phyloP scores from a whole-genome alignment of 1,140 invertebrate genomes.

The Scaptomyza hsui region DNA sequence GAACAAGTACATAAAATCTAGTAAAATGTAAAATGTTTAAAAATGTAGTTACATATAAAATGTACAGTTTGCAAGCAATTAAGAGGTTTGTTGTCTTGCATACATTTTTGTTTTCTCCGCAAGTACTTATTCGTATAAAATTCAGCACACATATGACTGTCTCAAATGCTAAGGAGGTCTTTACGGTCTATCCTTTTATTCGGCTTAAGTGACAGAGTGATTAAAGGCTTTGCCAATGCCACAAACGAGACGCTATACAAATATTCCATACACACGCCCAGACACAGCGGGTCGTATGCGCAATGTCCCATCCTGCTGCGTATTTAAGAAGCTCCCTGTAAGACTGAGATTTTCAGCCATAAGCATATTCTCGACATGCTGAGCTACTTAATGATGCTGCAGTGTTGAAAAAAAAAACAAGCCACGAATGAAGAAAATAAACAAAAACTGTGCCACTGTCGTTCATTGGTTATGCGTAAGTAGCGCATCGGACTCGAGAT shows the following conservation, averaged over 20 bases:
- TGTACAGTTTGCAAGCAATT: too few species aligned
- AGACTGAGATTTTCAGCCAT: conserved; percentile 25
- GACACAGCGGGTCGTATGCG: conserved; percentile 28
- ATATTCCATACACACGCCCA: conserved; percentile 20
- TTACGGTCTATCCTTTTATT: background rate
- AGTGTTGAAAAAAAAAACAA: conserved; percentile 39
- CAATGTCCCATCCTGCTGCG: background rate
- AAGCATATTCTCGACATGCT: conserved; percentile 61
- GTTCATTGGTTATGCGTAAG: conserved; percentile 64
- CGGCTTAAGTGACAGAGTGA: conserved; percentile 4
- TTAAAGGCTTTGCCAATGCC: conserved; percentile 26
- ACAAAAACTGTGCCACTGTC: conserved; percentile 34
- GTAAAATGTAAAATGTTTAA: too few species aligned
- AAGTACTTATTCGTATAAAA: background rate
- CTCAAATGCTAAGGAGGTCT: background rate
- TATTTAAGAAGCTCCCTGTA: background rate
- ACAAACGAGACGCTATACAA: conserved; percentile 1
- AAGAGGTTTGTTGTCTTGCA: too few species aligned
- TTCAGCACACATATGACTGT: background rate
- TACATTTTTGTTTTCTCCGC: background rate
- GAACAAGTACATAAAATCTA: too few species aligned
- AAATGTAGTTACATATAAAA: too few species aligned
- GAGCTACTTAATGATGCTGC: conserved; percentile 72
- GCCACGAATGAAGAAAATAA: conserved; percentile 43
- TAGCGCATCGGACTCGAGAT: conserved; percentile 6